These are phyloP conservation scores for Eretmochelys imbricata DNA, from an alignment of 2,113 vertebrate genomes.

Conservation along the genomic window DNA sequence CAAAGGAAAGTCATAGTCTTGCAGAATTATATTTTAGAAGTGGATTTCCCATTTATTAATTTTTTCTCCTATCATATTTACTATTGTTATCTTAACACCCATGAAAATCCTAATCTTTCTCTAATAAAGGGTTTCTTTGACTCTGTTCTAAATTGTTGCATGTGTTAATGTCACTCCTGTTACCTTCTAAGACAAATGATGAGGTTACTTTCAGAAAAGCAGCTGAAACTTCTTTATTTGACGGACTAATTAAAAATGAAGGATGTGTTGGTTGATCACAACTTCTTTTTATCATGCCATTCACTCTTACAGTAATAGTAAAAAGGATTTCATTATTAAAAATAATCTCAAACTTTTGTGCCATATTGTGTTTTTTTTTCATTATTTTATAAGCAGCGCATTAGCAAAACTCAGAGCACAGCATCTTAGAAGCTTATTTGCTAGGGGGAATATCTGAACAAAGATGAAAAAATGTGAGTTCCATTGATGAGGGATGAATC, in stretches of 20 bases:
- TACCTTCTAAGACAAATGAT: conserved; percentile 36
- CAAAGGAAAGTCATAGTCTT: background rate
- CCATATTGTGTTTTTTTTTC: background rate
- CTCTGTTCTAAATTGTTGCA: conserved; percentile 1
- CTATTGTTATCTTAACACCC: background rate
- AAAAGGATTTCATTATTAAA: background rate
- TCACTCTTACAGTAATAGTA: conserved; percentile 17
- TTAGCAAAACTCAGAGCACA: background rate
- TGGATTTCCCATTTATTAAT: background rate
- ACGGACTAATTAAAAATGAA: conserved; percentile 49
- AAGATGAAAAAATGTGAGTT: background rate
- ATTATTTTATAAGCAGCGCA: background rate
- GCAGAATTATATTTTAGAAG: background rate
- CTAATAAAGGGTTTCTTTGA: background rate
- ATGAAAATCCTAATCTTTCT: background rate
- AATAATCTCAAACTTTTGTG: background rate
- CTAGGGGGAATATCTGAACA: background rate
- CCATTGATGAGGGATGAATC: background rate
- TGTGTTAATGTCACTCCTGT: conserved; percentile 1
- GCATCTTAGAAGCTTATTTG: background rate
- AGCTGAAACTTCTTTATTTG: conserved; percentile 57
- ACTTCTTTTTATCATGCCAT: conserved; percentile 2
- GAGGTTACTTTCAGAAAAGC: conserved; percentile 20
- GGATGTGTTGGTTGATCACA: conserved; percentile 43
- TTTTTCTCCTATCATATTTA: background rate